Base-by-base conservation (phyloP, 2,797 vertebrate genomes). In the Myripristis murdjan region DNA sequence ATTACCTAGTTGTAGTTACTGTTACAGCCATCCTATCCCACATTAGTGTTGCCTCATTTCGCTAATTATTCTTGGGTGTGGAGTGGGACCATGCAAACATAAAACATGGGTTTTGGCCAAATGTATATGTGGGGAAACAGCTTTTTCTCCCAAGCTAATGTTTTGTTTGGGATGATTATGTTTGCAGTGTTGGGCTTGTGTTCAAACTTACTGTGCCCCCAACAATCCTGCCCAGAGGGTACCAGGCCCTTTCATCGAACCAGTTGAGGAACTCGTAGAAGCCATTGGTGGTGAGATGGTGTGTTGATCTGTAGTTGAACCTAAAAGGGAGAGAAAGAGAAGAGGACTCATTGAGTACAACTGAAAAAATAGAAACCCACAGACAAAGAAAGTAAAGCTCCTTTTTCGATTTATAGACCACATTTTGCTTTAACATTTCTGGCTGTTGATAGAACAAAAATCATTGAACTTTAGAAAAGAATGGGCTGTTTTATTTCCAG, bases 241-340 rank as follows among this genome's bases (percentile, higher is more conserved):
- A 99, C 98, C 97, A 99, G 67, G 98, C 97, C 92, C 98, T 95
- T 91, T 99, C 98, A 76, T 99, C 98, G 89, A 99, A 99, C 98
- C 98, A 99, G 93, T 99, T 99, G 89, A 99, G 96, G 94, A 99
- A 99, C 92, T 99, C 98, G 58, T 97, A 99, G 95, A 99, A 99
- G 79, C 98, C 97, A 83, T 98, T 97, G 68, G 96, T 96, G 79
- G 97, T 96, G 92, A 99, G 97, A 92, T 99, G 97, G 91, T 99
- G 97, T 47, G 97, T 99, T 81, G 98, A 98, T 95, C 97, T 97
- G 89, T 98, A 99, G 94, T 99, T 99, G 94, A 99, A 99, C 97
- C 97, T 98, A 84, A 49, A 87, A 10, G 75, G 12, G 70, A 64
- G 14, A 55, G 58, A 68, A 66, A 43, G 0, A 79, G 5, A 73